Conservation (phyloP, 2,113 vertebrate species). For the Cercocebus atys region DNA sequence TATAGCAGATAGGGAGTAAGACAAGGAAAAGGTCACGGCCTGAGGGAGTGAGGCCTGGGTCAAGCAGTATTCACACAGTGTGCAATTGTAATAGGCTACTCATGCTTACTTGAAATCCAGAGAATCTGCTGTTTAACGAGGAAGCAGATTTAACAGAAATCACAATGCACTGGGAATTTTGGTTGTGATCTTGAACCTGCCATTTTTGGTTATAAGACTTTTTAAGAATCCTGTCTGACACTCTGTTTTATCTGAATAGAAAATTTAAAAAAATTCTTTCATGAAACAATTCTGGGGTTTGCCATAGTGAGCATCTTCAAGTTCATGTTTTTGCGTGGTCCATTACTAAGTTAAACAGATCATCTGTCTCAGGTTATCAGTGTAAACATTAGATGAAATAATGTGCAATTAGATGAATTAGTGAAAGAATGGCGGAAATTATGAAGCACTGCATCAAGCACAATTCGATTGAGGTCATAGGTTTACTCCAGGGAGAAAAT, state of each 20-base stretch:
- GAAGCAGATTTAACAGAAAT: background rate
- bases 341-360: background rate
- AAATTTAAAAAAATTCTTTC: background rate
- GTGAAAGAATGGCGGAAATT: background rate
- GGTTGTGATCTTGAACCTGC: background rate
- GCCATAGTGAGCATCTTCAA: no score
- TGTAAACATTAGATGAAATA: background rate
- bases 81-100: background rate
- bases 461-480: background rate
- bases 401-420: background rate
- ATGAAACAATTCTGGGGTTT: background rate
- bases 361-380: background rate
- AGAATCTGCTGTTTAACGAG: background rate
- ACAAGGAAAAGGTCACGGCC: background rate
- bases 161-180: background rate
- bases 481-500: background rate
- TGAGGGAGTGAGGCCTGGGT: background rate
- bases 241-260: background rate
- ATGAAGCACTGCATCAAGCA: background rate
- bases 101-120: background rate
- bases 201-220: background rate
- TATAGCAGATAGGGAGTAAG: background rate
- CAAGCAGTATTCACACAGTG: no score
- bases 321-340: accelerated
- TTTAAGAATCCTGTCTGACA: background rate